phyloP scores from a whole-genome alignment of 2,797 vertebrate genomes.

The Takifugu rubripes region DNA sequence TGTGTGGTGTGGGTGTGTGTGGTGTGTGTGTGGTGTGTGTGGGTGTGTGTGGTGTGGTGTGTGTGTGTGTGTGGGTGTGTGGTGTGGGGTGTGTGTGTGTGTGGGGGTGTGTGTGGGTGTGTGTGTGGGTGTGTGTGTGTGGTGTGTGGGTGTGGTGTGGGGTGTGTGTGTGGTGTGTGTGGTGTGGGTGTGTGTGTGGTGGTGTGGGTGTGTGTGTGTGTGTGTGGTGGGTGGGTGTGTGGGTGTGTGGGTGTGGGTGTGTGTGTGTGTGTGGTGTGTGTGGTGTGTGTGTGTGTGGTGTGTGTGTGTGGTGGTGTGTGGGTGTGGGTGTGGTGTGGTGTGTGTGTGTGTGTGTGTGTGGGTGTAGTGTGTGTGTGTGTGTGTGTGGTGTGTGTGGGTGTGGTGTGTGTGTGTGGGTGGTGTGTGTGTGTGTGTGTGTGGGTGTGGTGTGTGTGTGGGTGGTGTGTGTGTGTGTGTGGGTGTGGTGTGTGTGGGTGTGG shows the following conservation, averaged over 20 bases:
- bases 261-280: constrained; percentile 7
- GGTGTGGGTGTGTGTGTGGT: too few relatives aligned
- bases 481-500: not conserved
- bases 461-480: constrained; percentile 4
- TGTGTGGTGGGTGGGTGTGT: constrained; percentile 4
- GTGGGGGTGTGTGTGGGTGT: not conserved
- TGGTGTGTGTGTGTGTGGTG: constrained; percentile 7
- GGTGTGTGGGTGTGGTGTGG: constrained; percentile 6
- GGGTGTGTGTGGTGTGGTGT: not conserved
- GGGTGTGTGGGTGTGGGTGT: constrained; percentile 1
- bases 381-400: constrained; percentile 3
- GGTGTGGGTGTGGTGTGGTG: not conserved
- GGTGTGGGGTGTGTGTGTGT: constrained; percentile 6
- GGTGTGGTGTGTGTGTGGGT: constrained; percentile 6
- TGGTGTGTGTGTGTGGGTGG: constrained; percentile 2
- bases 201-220: not conserved
- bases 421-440: not conserved
- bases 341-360: not conserved
- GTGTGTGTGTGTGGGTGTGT: constrained; percentile 5
- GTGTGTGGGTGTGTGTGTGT: constrained; percentile 4
- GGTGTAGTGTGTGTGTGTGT: not conserved
- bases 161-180: not conserved
- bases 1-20: not conserved
- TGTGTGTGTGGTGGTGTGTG: not conserved
- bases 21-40: constrained; percentile 7